Evolutionary conservation across 2,113 vertebrate species (phyloP).

Genomic region (Ictalurus furcatus): DNA sequence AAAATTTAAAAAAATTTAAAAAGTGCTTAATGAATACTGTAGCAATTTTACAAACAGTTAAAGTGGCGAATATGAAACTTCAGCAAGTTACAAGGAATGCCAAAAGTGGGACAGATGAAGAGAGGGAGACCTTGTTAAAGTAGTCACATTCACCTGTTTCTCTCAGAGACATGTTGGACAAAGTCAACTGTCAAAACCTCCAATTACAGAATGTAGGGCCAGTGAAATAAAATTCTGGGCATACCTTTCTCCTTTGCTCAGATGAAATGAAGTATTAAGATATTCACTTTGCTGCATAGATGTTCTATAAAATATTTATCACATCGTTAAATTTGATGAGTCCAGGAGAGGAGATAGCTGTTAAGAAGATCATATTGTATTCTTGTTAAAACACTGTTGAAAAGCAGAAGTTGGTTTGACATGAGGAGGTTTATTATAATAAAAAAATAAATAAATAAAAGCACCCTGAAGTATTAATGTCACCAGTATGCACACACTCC

Average conservation of each 20-base stretch:
- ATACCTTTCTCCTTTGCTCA: conserved; percentile 63
- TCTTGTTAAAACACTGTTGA: conserved; percentile 70
- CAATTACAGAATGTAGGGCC: conserved; percentile 51
- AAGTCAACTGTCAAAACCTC: conserved; percentile 47
- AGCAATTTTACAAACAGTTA: conserved; percentile 53
- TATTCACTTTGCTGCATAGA: conserved; percentile 75
- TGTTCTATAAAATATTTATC: conserved; percentile 77
- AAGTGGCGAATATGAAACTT: conserved; percentile 48
- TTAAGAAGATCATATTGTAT: conserved; percentile 77
- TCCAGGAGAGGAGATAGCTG: conserved; percentile 68
- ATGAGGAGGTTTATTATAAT: conserved; percentile 67
- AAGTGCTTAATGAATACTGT: conserved; percentile 50
- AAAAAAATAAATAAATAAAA: not conserved
- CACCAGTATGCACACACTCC: conserved; percentile 59
- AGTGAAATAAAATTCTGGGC: conserved; percentile 46
- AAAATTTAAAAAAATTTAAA: not conserved
- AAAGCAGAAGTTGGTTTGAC: conserved; percentile 57
- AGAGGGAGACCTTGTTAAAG: conserved; percentile 53
- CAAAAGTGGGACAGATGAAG: conserved; percentile 52
- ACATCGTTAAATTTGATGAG: conserved; percentile 82
- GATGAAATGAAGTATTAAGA: conserved; percentile 74
- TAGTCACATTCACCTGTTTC: conserved; percentile 41
- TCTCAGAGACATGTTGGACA: conserved; percentile 32
- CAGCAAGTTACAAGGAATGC: conserved; percentile 55
- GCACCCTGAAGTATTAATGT: conserved; percentile 56